A percentile compares a stretch with the other conserved stretches of the same genome.
phyloP scores from a whole-genome alignment of 2,113 vertebrate species.

The Gopherus evgoodei region DNA sequence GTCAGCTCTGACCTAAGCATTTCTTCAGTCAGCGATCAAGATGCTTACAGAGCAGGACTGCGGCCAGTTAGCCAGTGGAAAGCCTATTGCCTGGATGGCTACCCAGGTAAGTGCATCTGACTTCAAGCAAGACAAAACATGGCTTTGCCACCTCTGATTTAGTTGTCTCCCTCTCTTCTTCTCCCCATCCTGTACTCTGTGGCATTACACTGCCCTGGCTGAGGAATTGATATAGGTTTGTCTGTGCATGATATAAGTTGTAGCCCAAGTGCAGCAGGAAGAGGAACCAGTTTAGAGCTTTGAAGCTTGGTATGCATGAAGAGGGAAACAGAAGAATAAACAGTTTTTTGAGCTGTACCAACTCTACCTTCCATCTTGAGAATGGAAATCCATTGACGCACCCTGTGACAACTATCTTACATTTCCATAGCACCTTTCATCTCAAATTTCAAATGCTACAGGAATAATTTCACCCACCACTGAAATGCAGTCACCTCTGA shows the following conservation, averaged over 20 bases:
- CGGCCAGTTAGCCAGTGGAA: conserved; percentile 87
- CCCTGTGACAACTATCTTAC: neutral
- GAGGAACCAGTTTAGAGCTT: neutral
- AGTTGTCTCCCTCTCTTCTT: neutral
- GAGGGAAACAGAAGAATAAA: neutral
- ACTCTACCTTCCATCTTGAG: neutral
- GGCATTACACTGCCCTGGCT: neutral
- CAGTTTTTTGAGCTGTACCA: neutral
- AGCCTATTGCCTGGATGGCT: conserved; percentile 86
- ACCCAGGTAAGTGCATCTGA: conserved; percentile 84
- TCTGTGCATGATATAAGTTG: neutral
- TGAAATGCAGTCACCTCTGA: neutral
- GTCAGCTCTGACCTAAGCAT: conserved; percentile 76
- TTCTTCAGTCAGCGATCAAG: conserved; percentile 81
- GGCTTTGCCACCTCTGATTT: neutral
- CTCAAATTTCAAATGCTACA: neutral
- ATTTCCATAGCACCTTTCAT: neutral
- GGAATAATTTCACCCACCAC: neutral
- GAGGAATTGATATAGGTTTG: neutral
- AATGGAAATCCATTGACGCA: neutral
- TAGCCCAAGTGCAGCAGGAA: neutral
- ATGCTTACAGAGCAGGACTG: conserved; percentile 85
- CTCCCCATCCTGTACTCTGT: neutral
- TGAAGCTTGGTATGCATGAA: neutral
- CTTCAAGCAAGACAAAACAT: neutral